Percentiles rank a stretch among this genome's conserved stretches.
These are phyloP conservation scores for Acleris holmiana DNA, from an alignment of 2,888 invertebrate genomes.

Conservation along the genomic window DNA sequence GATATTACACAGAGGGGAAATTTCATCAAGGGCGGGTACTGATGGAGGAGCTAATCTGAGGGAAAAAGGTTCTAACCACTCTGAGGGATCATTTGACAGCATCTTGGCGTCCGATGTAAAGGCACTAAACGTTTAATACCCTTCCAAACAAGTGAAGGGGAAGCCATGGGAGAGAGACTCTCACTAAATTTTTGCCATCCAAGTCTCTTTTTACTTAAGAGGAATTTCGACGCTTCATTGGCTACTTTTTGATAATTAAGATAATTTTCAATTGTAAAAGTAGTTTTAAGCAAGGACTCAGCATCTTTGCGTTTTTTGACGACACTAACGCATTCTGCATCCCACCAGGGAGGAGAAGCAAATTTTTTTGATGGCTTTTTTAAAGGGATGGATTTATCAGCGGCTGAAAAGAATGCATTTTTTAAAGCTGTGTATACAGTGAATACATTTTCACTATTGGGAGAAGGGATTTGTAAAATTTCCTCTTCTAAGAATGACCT, in stretches of 20 bases:
- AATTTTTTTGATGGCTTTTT: slow-evolving; percentile 1
- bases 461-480: neutral
- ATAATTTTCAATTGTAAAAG: neutral
- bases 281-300: neutral
- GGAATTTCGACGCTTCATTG: neutral
- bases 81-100: neutral
- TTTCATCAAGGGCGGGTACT: neutral
- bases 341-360: neutral
- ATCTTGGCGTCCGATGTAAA: neutral
- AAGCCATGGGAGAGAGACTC: neutral
- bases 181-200: slow-evolving; percentile 5
- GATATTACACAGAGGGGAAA: neutral
- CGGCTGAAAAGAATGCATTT: neutral
- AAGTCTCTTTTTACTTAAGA: neutral
- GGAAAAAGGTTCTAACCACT: neutral
- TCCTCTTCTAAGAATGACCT: neutral
- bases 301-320: slow-evolving; percentile 1
- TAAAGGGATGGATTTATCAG: neutral
- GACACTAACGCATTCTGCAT: neutral
- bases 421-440: neutral
- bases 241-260: neutral
- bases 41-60: neutral
- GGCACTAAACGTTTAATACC: neutral
- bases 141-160: neutral
- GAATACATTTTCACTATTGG: neutral